Evolutionary conservation across 2,888 invertebrate genomes (phyloP).

Genomic region (Adineta ricciae): DNA sequence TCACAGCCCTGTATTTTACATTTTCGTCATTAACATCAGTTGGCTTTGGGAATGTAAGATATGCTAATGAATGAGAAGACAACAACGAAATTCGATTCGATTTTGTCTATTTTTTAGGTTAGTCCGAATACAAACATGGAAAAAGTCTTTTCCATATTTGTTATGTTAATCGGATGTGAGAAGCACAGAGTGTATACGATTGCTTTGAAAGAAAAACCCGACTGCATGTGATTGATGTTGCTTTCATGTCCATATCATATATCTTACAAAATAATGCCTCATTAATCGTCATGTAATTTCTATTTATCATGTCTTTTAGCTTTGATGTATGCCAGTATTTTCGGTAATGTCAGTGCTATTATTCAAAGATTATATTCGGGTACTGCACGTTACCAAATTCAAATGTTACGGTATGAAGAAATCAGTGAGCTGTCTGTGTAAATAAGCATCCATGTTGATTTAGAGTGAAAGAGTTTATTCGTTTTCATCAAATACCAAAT

Average conservation of each 20-base stretch:
- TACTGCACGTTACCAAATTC: constrained; percentile 92
- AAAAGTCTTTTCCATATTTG: constrained; percentile 89
- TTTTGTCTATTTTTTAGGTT: neutral
- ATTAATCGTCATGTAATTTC: neutral
- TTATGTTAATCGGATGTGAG: constrained; percentile 94
- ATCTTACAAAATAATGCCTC: neutral
- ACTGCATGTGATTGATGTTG: neutral
- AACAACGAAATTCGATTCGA: neutral
- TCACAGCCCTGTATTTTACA: constrained; percentile 93
- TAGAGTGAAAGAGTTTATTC: constrained; percentile 87
- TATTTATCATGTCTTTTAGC: constrained; percentile 58
- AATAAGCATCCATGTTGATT: constrained; percentile 33
- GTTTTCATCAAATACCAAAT: constrained; percentile 96
- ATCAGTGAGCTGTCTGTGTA: neutral
- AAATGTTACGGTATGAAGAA: constrained; percentile 61
- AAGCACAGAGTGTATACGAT: constrained; percentile 34
- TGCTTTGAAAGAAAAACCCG: neutral
- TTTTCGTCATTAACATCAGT: constrained; percentile 77
- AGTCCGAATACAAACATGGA: constrained; percentile 32
- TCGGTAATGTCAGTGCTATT: constrained; percentile 96
- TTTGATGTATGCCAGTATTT: constrained; percentile 98
- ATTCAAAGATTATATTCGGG: constrained; percentile 95
- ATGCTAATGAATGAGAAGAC: neutral
- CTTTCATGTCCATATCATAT: neutral
- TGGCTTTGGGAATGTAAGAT: constrained; percentile 58